Base-by-base conservation (phyloP, 2,113 vertebrate species). In the Naja naja region DNA sequence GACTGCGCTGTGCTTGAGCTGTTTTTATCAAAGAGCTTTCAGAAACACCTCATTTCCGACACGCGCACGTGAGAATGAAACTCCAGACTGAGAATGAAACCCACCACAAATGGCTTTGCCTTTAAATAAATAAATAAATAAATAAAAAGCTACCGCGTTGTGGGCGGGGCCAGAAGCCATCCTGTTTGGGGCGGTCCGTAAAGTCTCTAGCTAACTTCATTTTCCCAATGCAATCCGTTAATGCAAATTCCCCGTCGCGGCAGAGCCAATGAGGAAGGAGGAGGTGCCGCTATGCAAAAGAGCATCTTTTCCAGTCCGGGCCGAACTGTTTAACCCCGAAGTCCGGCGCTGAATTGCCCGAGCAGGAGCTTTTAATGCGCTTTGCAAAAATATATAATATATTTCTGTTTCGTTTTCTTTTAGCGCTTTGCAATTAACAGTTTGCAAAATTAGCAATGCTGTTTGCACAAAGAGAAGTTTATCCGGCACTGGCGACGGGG, bases 271-370 rank as follows among this genome's bases (percentile, higher is more conserved):
- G 49, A n/a, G 52, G 3, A 34, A 7, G 39, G 0, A 4, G 0
- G 0, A 25, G 94, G 94, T 22, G 94, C 43, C 74, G n/a, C 0
- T 94, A 95, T 95, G 96, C 95, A 96, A 96, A 94, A 1, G 14
- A 0, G 0, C 52, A 3, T 74, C 27, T 1, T 52, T 64, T 89
- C 18, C 52, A 34, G 20, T 20, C 87, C 87, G 90, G 22, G 92
- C 39, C 10, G 25, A 4, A 16, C 5, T 23, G 5, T 27, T 5
- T 1, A 14, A 25, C n/a, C 30, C 22, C 1, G 10, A 58, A 47
- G 47, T 5, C 39, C 20, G 87, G 87, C 25, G 87, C 60, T 64
- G 52, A 30, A 58, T 39, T 22, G 91, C 25, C 10, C 18, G 20
- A 2, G 47, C 9, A 5, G 39, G 20, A n/a, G 34, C 45, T 22